Base-by-base conservation (phyloP, 1,140 invertebrate genomes). In the Apis laboriosa region DNA sequence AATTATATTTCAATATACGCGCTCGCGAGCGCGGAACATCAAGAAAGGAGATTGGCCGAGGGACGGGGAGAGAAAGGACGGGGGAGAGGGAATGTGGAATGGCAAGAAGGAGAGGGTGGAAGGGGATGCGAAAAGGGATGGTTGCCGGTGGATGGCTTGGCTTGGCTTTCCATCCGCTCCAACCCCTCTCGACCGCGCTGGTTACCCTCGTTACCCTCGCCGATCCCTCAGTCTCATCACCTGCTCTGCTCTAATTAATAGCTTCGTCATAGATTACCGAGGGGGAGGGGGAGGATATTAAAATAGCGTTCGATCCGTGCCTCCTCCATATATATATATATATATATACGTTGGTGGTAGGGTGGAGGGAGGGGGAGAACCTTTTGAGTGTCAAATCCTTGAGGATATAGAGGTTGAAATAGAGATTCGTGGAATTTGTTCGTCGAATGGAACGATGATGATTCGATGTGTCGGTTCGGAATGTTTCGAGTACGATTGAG, bases 1-100 rank as follows among this genome's bases (percentile, higher is more conserved):
- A 90, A 90, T 90, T 90, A 90, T 90, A 90, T 90, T 90, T 90
- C 90, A 90, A 90, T 90, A 90, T 90, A 83, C 87, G 89, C 74
- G 89, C 74, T 80, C 63, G 79, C 78, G 86, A 86, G 68, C 70
- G 84, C 67, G 71, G 56, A 84, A 86, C 63, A 66, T 66, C 73
- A 34, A 74, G 74, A 72, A 84, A 78, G 86, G 86, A 88, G 86
- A 88, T 87, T 81, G 85, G 73, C 63, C 55, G 68, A 72, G n/a
- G n/a, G 64, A 77, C 68, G 77, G 63, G 81, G 68, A 83, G 77
- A 71, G 81, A 76, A 83, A 80, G 73, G 43, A 66, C 1, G 70
- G 55, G 17, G 67, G 43, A 15, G 58, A 43, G 80, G 17, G 51
- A 0, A 24, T n/a, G 55, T 72, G 7, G 55, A 56, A 51, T 11